Base-by-base conservation (phyloP, 2,888 invertebrate genomes). In the Macaria liturata region DNA sequence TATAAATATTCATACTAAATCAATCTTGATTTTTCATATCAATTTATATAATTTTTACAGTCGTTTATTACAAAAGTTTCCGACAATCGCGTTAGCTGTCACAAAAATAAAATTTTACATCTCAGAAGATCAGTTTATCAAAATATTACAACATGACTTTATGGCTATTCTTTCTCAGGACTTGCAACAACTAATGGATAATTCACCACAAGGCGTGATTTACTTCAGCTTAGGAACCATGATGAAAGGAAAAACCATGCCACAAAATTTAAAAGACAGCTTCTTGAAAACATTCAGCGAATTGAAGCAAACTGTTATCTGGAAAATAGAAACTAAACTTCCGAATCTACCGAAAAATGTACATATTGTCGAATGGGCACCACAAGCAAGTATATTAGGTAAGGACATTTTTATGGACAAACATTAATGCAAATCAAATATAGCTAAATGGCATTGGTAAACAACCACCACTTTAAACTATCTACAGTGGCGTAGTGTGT, bases 211-310 rank as follows among this genome's bases (percentile, higher is more conserved):
- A 20, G 86, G 87, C 0, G 79, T 84, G 0, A 81, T 88, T 51
- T 88, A 84, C 66, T 86, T 88, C 60, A 86, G 85, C 52, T 75
- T 87, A 77, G 87, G 88, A 32, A 78, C 84, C 0, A 80, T 78
- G 53, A 71, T 78, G 53, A 75, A 76, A 57, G 80, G 82, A 32
- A 70, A 70, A 51, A 71, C 78, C 30, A 69, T 86, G 55, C 80
- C 86, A 0, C 70, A 68, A 0, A 42, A 70, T 8, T 51, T 86
- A 50, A 75, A 74, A 0, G 60, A 61, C 1, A 74, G 67, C 2
- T 64, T 89, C 0, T 53, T 88, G 1, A 67, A 78, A 20, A 61
- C 81, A 49, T 84, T 88, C 49, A 72, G 76, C 0, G 69, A 75
- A 54, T 65, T 88, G 3, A 80, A 87, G 48, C 80, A 86, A 56